These are phyloP conservation scores for Callinectes sapidus DNA, from an alignment of 2,888 invertebrate genomes.

Conservation along the genomic window DNA sequence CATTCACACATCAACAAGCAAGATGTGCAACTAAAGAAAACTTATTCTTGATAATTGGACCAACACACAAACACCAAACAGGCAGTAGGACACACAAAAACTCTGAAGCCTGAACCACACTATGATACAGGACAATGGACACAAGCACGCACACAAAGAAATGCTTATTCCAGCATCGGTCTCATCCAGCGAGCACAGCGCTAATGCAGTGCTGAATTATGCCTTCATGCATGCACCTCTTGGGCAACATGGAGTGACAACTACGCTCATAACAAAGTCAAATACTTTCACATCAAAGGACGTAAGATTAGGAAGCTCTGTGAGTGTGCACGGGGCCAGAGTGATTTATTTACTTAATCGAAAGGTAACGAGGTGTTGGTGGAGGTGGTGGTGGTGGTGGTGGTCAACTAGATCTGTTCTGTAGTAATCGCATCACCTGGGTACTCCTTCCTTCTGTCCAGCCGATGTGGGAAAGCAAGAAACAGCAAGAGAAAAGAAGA, in stretches of 20 bases:
- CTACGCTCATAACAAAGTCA: not conserved
- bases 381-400: conserved; percentile 66
- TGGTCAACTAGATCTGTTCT: conserved; percentile 70
- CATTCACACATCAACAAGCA: conserved; percentile 3
- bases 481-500: conserved; percentile 36
- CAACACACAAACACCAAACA: not conserved
- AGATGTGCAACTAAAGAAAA: not conserved
- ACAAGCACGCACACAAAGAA: not conserved
- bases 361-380: conserved; percentile 64
- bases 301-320: conserved; percentile 20
- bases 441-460: conserved; percentile 68
- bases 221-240: conserved; percentile 32
- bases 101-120: not conserved
- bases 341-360: conserved; percentile 68
- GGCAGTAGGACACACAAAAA: not conserved
- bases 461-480: conserved; percentile 58
- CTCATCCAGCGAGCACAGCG: not conserved
- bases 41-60: not conserved
- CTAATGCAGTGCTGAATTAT: not conserved
- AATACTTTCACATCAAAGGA: conserved; percentile 20
- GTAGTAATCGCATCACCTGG: conserved; percentile 71
- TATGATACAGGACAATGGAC: not conserved
- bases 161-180: not conserved
- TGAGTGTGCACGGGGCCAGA: conserved; percentile 58
- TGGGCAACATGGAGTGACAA: conserved; percentile 25